Conservation (phyloP, 35 echinoderm and acorn worm species). For the Hemicentrotus pulcherrimus region DNA sequence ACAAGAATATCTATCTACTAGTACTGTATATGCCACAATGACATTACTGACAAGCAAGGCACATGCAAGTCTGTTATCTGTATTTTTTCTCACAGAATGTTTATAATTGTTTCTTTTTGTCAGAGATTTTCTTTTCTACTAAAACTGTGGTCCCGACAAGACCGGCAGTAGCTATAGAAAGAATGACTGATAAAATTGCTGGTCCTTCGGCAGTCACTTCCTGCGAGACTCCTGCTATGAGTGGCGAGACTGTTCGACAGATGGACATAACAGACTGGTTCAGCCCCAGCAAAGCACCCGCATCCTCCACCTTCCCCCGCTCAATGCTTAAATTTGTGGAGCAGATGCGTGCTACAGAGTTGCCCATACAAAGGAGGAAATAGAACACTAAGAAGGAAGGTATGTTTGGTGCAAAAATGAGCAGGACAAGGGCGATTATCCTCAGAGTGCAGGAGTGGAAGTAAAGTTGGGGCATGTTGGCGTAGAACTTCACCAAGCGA, state of each 20-base stretch:
- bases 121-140: neutral
- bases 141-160: neutral
- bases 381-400: conserved; percentile 50
- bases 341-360: conserved; percentile 68
- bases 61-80: no score
- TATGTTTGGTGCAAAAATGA: conserved; percentile 68
- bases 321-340: conserved; percentile 72
- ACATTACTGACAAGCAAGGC: no score
- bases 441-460: conserved; percentile 62
- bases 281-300: conserved; percentile 83
- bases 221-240: conserved; percentile 67
- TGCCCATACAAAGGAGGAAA: conserved; percentile 63
- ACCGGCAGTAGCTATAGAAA: neutral
- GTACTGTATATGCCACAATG: no score
- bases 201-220: conserved; percentile 70
- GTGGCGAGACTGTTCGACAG: conserved; percentile 69
- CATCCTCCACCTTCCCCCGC: conserved; percentile 70
- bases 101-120: neutral
- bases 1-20: no score
- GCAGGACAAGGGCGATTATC: conserved; percentile 41
- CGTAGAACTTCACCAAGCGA: conserved; percentile 59
- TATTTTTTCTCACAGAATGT: neutral
- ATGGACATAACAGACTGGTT: conserved; percentile 81
- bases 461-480: conserved; percentile 52
- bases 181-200: conserved; percentile 44